Percentiles rank a stretch among this genome's conserved stretches.
These are phyloP conservation scores for Siderastrea siderea DNA, from an alignment of 92 coral and sea anemone species.

Conservation along the genomic window DNA sequence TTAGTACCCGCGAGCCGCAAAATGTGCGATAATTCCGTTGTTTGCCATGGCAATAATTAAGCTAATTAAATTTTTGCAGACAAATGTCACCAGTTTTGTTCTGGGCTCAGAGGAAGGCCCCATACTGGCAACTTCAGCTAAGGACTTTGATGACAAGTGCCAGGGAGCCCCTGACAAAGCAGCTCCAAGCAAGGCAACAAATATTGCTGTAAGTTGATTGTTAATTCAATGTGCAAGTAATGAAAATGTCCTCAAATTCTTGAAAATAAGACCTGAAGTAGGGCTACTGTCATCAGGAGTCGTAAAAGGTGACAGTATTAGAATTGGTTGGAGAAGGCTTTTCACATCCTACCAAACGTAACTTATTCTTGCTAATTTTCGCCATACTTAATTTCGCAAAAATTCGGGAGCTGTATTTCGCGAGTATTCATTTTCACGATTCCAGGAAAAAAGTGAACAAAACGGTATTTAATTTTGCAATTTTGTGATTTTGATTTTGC, in stretches of 20 bases:
- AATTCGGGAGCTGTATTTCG: too few species aligned
- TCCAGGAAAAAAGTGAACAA: too few species aligned
- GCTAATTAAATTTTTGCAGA: neutral
- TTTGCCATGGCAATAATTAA: neutral
- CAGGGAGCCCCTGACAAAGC: constrained; percentile 67
- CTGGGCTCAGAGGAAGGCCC: constrained; percentile 68
- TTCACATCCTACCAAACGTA: too few species aligned
- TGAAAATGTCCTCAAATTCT: neutral
- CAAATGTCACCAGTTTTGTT: constrained; percentile 21
- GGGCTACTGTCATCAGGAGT: too few species aligned
- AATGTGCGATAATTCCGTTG: neutral
- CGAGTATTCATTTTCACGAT: too few species aligned
- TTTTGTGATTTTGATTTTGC: too few species aligned
- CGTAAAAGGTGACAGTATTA: too few species aligned
- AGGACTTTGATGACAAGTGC: constrained; percentile 82
- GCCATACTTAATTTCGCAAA: too few species aligned
- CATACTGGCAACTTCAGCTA: constrained; percentile 72
- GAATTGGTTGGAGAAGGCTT: too few species aligned
- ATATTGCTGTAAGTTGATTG: constrained; percentile 72
- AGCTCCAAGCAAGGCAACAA: constrained; percentile 78
- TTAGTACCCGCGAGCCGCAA: neutral
- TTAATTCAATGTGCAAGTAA: neutral
- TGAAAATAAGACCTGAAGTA: neutral
- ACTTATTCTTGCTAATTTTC: too few species aligned
- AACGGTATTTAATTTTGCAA: too few species aligned